Base-by-base conservation (phyloP, 2,888 invertebrate species). In the Agrochola lychnidis region DNA sequence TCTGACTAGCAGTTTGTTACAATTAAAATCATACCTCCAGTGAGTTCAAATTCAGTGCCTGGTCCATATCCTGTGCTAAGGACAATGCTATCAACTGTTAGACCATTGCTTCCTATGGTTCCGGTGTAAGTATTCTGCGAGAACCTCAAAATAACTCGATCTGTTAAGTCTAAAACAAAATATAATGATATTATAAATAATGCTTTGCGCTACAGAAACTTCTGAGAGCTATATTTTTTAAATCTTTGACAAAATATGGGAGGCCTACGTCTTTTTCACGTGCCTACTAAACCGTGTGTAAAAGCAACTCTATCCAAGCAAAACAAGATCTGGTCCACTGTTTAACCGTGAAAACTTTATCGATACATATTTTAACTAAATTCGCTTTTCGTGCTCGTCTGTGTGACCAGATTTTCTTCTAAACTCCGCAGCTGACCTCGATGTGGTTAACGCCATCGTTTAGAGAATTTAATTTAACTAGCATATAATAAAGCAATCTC, bases 101-200 rank as follows among this genome's bases (percentile, higher is more conserved):
- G 78, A 10, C 61, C 70, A 70, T 89, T 86, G 56, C 91, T 82
- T 70, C 92, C 89, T 56, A 94, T 76, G 9, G 81, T 75, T 16
- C 94, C 95, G 22, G 85, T 82, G 78, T 95, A 95, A 36, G 89
- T 91, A 67, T 90, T 91, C 83, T 91, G 90, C 19, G 92, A 84
- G 89, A 95, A 95, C 62, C 83, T 89, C 90, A 95, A 87, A 59
- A 91, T 61, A 9, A 86, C 82, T 25, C 40, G 73, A 72, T 72
- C 72, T 25, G 72, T 42, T 51, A 51, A 19, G 48, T 70, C 71
- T 71, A 22, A 19, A 62, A 62, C 16, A 62, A 19, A 22, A 67
- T 22, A 30, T 5, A 30, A 51, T 30, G 22, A 36, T 53, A 22
- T 48, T 14, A 25, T 12, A 25, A 19, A 45, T 22, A 48, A 2